Evolutionary conservation across 2,888 invertebrate genomes (phyloP).

Genomic region (Coelopa pilipes): DNA sequence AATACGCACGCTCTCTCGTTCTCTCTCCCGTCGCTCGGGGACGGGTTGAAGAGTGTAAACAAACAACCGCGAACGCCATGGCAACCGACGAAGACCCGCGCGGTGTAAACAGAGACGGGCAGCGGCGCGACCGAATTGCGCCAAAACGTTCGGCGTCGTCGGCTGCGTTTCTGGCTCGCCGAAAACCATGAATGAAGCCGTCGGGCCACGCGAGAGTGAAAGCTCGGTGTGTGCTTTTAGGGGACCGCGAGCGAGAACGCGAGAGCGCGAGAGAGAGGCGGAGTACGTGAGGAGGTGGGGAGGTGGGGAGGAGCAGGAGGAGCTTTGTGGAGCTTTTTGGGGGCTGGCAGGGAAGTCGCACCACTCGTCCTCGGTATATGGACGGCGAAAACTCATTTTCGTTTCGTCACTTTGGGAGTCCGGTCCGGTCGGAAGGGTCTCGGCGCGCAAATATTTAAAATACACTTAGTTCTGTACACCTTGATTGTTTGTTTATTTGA

Average conservation of each 20-base stretch:
- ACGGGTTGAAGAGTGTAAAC: too few relatives aligned
- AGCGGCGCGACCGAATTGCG: too few relatives aligned
- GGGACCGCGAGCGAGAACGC: neutral
- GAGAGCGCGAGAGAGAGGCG: neutral
- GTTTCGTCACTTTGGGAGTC: constrained; percentile 9
- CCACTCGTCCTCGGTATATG: neutral
- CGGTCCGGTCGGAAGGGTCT: constrained; percentile 3
- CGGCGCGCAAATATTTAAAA: neutral
- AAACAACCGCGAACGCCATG: too few relatives aligned
- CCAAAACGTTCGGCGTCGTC: constrained; percentile 14
- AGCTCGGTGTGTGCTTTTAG: neutral
- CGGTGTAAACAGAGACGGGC: too few relatives aligned
- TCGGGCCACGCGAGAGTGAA: neutral
- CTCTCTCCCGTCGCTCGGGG: too few relatives aligned
- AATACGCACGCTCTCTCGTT: too few relatives aligned
- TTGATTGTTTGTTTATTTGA: constrained; percentile 27
- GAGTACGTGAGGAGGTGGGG: neutral
- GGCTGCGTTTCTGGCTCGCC: neutral
- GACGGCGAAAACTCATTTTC: constrained; percentile 22
- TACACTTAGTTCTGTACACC: neutral
- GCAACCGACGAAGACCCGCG: too few relatives aligned
- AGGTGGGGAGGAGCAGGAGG: constrained; percentile 6
- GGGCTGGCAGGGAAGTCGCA: neutral
- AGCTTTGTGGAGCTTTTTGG: neutral
- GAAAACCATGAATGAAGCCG: constrained; percentile 7